phyloP scores from a whole-genome alignment of 2,888 invertebrate genomes.

The Synergus itoensis region DNA sequence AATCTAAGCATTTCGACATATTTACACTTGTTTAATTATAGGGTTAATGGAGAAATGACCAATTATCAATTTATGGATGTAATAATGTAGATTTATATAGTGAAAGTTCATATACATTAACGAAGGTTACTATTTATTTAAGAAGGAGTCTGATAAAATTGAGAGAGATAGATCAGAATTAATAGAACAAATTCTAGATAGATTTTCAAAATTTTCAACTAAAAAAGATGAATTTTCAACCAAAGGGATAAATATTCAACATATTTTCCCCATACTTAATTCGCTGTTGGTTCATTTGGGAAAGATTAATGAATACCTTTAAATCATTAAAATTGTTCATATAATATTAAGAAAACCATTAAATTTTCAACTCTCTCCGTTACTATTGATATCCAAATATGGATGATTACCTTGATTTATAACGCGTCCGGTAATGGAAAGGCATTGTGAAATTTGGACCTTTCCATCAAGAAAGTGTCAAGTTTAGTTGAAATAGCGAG shows the following conservation, averaged over 20 bases:
- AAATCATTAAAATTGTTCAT: not conserved
- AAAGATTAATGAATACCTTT: no score
- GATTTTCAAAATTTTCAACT: no score
- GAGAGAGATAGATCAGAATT: not conserved
- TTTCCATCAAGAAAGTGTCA: constrained; percentile 14
- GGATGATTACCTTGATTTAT: not conserved
- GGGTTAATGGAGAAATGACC: not conserved
- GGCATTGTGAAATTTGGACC: not conserved
- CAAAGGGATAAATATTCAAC: no score
- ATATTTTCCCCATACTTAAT: no score
- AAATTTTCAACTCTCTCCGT: not conserved
- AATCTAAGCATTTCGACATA: not conserved
- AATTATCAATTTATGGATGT: not conserved
- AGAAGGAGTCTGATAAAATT: not conserved
- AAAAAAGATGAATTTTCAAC: no score
- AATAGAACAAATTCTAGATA: no score
- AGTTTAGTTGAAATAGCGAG: constrained; percentile 12
- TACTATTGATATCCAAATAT: not conserved
- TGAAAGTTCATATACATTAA: constrained; percentile 10
- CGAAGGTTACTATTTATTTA: not conserved
- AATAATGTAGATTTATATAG: constrained; percentile 18
- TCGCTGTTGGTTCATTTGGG: no score
- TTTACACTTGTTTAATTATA: not conserved
- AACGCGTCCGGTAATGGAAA: constrained; percentile 2
- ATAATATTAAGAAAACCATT: not conserved